Evolutionary conservation across 2,888 invertebrate genomes (phyloP), one percentile per base, ranked within the genome.

Genomic region (Pristionchus entomophagus): DNA sequence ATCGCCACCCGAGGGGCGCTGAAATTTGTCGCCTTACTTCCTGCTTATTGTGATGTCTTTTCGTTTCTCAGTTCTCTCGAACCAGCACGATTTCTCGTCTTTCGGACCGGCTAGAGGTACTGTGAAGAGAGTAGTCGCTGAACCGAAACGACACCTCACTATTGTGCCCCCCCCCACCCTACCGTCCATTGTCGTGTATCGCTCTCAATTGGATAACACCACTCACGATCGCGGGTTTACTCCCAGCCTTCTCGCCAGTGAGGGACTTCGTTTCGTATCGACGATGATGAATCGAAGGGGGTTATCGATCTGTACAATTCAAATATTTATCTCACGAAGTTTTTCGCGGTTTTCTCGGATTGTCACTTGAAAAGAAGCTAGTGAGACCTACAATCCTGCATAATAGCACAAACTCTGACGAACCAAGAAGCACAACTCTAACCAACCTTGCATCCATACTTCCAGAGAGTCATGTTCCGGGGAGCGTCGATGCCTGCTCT

Each of bases 391-490:
- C n/a, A n/a, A n/a, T n/a, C n/a, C n/a, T n/a, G n/a, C n/a, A n/a
- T n/a, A n/a, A n/a, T n/a, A n/a, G n/a, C n/a, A n/a, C n/a, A n/a
- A n/a, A n/a, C n/a, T n/a, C n/a, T n/a, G n/a, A n/a, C n/a, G n/a
- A n/a, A n/a, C n/a, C n/a, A n/a, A n/a, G n/a, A n/a, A n/a, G n/a
- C n/a, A n/a, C n/a, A n/a, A n/a, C n/a, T n/a, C n/a, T n/a, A n/a
- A n/a, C n/a, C n/a, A n/a, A 73, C 73, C 45, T 73, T n/a, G 73
- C 73, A 73, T 45, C 73, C 73, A 12, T 73, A 41, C 45, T 73
- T 73, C 73, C 73, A 73, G 2, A 73, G 73, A 10, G 73, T 73
- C 73, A 26, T 73, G 26, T 73, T 73, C 1, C 73, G 73, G 26
- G 73, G 73, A 26, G 73, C 73, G 14, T 73, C 73, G 14, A 73